phyloP scores from a whole-genome alignment of 2,113 vertebrate species.

The Paradoxurus hermaphroditus region DNA sequence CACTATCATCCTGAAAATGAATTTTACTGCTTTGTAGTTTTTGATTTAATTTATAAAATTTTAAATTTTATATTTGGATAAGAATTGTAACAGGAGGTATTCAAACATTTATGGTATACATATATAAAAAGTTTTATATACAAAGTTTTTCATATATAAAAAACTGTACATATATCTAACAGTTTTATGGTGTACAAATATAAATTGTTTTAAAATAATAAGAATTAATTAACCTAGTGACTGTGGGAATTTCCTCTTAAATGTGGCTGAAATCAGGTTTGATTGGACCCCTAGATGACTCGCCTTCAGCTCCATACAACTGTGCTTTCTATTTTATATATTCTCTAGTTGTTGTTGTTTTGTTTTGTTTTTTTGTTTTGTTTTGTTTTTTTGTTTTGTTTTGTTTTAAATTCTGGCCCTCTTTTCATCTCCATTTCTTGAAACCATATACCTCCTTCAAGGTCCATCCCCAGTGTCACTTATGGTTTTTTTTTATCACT shows the following conservation, averaged over 20 bases:
- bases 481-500: background rate
- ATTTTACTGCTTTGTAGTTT: background rate
- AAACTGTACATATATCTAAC: too few species aligned
- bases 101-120: background rate
- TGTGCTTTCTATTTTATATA: background rate
- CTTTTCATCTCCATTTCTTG: background rate
- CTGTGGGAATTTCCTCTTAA: background rate
- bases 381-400: too few species aligned
- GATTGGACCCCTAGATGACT: background rate
- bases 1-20: background rate
- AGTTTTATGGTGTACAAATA: background rate
- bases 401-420: background rate
- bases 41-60: background rate
- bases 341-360: background rate
- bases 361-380: background rate
- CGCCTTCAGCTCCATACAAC: background rate
- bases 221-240: background rate
- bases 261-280: background rate
- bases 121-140: background rate
- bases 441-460: background rate
- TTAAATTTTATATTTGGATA: background rate
- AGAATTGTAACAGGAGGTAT: background rate
- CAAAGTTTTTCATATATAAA: too few species aligned
- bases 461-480: background rate
- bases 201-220: background rate